Percentiles rank a stretch among this genome's conserved stretches.
Conservation (phyloP, 2,888 invertebrate species). For the Spodoptera exigua region DNA sequence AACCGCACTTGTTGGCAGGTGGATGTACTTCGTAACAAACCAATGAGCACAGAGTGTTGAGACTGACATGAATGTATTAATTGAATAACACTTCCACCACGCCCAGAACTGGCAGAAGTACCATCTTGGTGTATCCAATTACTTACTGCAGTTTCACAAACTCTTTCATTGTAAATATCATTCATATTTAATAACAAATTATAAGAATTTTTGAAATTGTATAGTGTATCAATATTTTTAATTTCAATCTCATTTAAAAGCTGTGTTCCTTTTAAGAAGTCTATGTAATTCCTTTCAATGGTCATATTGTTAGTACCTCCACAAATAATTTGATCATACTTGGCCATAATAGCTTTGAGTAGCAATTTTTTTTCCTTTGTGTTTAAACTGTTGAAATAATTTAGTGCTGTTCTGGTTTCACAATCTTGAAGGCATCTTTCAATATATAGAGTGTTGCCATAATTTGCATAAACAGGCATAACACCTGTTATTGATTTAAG, state of each 20-base stretch:
- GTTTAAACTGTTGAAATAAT: conserved; percentile 74
- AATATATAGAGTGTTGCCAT: conserved; percentile 78
- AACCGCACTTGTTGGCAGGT: conserved; percentile 73
- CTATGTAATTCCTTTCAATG: conserved; percentile 82
- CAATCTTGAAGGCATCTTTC: conserved; percentile 79
- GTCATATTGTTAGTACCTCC: conserved; percentile 61
- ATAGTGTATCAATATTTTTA: conserved; percentile 75
- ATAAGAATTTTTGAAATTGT: conserved; percentile 82
- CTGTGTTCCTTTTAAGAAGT: conserved; percentile 82
- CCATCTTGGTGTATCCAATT: conserved; percentile 65
- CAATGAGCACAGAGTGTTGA: conserved; percentile 65
- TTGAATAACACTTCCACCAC: conserved; percentile 70
- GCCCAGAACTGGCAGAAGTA: conserved; percentile 66
- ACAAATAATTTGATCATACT: conserved; percentile 82
- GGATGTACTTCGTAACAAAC: conserved; percentile 73
- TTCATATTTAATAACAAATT: conserved; percentile 71
- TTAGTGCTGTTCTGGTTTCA: conserved; percentile 77
- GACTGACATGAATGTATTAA: conserved; percentile 68
- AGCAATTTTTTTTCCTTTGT: conserved; percentile 72
- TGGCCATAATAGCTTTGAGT: conserved; percentile 73
- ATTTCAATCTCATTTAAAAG: conserved; percentile 71
- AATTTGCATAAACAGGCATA: conserved; percentile 71
- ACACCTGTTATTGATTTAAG: conserved; percentile 76
- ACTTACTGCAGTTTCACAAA: conserved; percentile 62
- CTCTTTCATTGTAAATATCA: conserved; percentile 73